These are phyloP conservation scores for Sturmia bella DNA, from an alignment of 2,888 invertebrate genomes.

Conservation along the genomic window DNA sequence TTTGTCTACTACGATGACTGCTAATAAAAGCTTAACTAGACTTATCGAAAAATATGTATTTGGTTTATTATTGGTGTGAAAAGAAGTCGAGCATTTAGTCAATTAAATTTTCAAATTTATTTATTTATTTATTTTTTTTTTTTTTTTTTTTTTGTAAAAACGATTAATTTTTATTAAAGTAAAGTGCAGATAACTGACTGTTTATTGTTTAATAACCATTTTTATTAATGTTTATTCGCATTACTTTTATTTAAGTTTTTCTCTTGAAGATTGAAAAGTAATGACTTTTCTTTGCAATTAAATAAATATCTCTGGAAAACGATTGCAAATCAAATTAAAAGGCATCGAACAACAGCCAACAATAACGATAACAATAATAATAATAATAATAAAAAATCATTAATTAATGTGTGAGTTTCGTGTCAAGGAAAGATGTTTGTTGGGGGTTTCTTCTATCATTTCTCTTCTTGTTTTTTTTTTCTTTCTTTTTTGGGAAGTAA, in stretches of 20 bases:
- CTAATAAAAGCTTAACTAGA: no score
- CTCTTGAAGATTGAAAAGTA: conserved; percentile 29
- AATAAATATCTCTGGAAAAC: conserved; percentile 38
- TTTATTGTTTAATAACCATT: conserved; percentile 13
- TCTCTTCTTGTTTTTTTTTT: no score
- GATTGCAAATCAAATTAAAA: conserved; percentile 41
- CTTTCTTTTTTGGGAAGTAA: conserved; percentile 22
- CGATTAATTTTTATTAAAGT: conserved; percentile 44
- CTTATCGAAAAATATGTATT: no score
- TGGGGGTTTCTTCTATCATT: background rate
- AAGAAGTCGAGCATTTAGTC: background rate
- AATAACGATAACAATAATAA: background rate
- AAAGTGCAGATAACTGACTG: conserved; percentile 10
- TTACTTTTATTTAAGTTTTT: no score
- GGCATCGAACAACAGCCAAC: conserved; percentile 6
- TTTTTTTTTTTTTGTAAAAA: conserved; percentile 6
- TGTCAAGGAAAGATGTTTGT: conserved; percentile 51
- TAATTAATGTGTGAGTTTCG: conserved; percentile 65
- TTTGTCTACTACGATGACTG: no score
- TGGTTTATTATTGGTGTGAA: background rate
- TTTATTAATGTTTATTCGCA: conserved; percentile 16
- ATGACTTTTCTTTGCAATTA: conserved; percentile 1
- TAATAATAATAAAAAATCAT: conserved; percentile 40
- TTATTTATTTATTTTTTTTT: background rate
- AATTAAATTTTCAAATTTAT: no score